These are phyloP conservation scores for Magallana angulata DNA, from an alignment of 1,140 invertebrate genomes.

Conservation along the genomic window DNA sequence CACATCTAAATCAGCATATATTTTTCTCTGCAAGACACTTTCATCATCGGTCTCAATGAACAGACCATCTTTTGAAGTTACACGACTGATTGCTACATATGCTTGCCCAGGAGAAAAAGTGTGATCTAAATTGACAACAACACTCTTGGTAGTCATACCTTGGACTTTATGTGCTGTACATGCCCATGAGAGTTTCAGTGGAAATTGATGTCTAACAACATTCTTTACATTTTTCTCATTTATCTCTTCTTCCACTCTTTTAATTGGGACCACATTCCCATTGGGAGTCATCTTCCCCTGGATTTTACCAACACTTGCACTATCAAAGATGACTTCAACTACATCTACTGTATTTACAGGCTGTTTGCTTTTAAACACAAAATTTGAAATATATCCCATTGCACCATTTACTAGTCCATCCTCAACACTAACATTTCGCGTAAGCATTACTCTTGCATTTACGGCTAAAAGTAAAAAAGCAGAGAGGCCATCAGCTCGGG, in stretches of 20 bases:
- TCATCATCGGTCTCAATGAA: neutral
- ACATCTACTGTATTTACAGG: neutral
- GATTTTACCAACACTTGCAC: slow-evolving; percentile 2
- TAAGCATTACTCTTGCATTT: slow-evolving; percentile 22
- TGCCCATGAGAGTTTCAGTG: too few species aligned
- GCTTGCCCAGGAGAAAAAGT: slow-evolving; percentile 41
- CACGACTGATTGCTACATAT: slow-evolving; percentile 44
- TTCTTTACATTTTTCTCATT: neutral
- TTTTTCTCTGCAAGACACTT: neutral
- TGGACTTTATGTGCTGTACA: slow-evolving; percentile 2
- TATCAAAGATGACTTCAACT: slow-evolving; percentile 38
- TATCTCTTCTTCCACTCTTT: slow-evolving; percentile 16
- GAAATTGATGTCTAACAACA: neutral
- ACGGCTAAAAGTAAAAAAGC: neutral
- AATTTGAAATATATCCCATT: slow-evolving; percentile 14
- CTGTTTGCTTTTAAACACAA: neutral
- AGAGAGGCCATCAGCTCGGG: neutral
- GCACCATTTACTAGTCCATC: slow-evolving; percentile 45
- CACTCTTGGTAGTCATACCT: slow-evolving; percentile 20
- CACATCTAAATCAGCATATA: slow-evolving; percentile 10
- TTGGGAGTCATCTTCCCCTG: neutral
- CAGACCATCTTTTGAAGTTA: slow-evolving; percentile 33
- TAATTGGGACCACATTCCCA: neutral
- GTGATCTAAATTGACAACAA: slow-evolving; percentile 41
- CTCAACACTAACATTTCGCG: slow-evolving; percentile 31